Evolutionary conservation across 1,140 invertebrate species (phyloP).

Genomic region (Gryon sp.): DNA sequence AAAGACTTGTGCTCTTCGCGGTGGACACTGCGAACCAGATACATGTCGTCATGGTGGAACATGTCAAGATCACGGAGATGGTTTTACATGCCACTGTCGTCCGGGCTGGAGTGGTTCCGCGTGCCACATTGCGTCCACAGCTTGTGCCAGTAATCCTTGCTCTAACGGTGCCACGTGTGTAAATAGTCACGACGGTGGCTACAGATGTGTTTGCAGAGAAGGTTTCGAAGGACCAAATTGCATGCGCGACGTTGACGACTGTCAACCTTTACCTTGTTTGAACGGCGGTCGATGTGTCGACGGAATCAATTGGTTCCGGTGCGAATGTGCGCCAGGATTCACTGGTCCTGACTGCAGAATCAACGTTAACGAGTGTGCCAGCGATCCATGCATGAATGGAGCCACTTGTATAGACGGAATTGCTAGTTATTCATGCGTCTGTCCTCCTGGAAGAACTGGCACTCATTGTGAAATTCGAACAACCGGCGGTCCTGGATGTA

Average conservation of each 20-base stretch:
- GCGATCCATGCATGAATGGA: slow-evolving; percentile 90
- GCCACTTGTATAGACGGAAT: slow-evolving; percentile 90
- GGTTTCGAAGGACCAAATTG: slow-evolving; percentile 84
- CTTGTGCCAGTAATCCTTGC: slow-evolving; percentile 86
- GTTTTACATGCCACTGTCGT: slow-evolving; percentile 83
- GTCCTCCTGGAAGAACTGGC: slow-evolving; percentile 88
- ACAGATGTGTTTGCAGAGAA: slow-evolving; percentile 84
- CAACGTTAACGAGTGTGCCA: slow-evolving; percentile 89
- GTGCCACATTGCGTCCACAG: slow-evolving; percentile 86
- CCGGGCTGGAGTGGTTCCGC: slow-evolving; percentile 84
- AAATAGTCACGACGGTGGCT: slow-evolving; percentile 84
- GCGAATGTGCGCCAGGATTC: slow-evolving; percentile 88
- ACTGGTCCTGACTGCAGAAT: slow-evolving; percentile 86
- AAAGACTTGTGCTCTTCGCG: slow-evolving; percentile 85
- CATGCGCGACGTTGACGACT: slow-evolving; percentile 84
- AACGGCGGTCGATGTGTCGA: slow-evolving; percentile 90
- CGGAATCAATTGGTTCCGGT: slow-evolving; percentile 88
- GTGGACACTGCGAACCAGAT: slow-evolving; percentile 83
- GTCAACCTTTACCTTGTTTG: slow-evolving; percentile 84
- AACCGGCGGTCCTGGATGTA: slow-evolving; percentile 68
- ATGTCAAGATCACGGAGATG: slow-evolving; percentile 84
- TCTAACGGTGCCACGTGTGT: slow-evolving; percentile 88
- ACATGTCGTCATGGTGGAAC: slow-evolving; percentile 84
- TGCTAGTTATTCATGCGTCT: slow-evolving; percentile 89
- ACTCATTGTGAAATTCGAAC: slow-evolving; percentile 83